A percentile compares a stretch with the other conserved stretches of the same genome.
phyloP scores from a whole-genome alignment of 2,888 invertebrate genomes.

The Sinodicranocentrus sp. region DNA sequence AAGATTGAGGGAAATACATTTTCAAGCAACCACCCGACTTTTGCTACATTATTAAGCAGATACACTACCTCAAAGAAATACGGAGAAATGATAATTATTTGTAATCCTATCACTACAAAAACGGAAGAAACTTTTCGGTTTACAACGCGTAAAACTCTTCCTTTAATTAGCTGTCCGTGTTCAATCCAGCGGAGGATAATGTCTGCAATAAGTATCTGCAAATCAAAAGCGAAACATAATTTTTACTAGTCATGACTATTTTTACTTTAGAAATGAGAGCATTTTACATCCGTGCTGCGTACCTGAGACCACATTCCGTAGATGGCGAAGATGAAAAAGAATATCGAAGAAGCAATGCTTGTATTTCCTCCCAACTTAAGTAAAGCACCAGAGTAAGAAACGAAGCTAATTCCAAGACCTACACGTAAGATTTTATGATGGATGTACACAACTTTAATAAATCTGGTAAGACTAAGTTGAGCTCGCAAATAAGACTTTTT shows the following conservation, averaged over 20 bases:
- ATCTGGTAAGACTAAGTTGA: too few species aligned
- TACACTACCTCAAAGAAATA: slow-evolving; percentile 37
- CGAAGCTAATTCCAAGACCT: slow-evolving; percentile 64
- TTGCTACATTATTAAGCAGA: background rate
- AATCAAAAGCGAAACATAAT: background rate
- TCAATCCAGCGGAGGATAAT: slow-evolving; percentile 40
- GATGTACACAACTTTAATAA: background rate
- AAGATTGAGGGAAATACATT: background rate
- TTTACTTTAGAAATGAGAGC: background rate
- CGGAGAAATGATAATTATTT: slow-evolving; percentile 41
- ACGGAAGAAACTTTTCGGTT: slow-evolving; percentile 12
- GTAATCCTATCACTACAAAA: slow-evolving; percentile 35
- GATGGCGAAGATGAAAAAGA: slow-evolving; percentile 23
- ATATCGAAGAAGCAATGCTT: background rate
- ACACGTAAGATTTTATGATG: background rate
- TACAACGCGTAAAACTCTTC: slow-evolving; percentile 7
- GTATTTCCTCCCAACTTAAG: slow-evolving; percentile 28
- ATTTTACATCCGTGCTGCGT: background rate
- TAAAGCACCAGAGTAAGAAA: slow-evolving; percentile 63
- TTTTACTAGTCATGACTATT: background rate
- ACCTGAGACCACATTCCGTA: slow-evolving; percentile 61
- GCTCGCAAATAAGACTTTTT: too few species aligned
- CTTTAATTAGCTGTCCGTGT: slow-evolving; percentile 30
- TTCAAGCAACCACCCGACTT: background rate
- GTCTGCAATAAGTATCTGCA: slow-evolving; percentile 17